Percentiles rank a stretch among this genome's conserved stretches.
These are phyloP conservation scores for Orbicella faveolata DNA, from an alignment of 64 coral and sea anemone genomes.

Conservation along the genomic window DNA sequence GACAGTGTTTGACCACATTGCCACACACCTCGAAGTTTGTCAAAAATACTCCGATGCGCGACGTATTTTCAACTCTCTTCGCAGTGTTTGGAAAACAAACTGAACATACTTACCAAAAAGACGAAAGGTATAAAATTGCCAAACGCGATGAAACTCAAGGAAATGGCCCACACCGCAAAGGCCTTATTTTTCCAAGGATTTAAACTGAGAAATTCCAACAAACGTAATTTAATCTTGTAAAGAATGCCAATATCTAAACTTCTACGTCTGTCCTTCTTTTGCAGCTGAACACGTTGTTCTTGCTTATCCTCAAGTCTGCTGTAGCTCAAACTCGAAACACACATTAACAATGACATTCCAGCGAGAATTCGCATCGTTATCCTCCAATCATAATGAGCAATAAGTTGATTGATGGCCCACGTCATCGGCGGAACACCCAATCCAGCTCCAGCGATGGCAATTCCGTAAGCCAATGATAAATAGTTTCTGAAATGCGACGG, in stretches of 20 bases:
- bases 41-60: too few species aligned
- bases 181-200: conserved; percentile 38
- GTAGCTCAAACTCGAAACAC: conserved; percentile 1
- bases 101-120: conserved; percentile 48
- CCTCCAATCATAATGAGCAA: conserved; percentile 14
- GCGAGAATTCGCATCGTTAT: conserved; percentile 38
- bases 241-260: not conserved
- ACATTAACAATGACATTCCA: conserved; percentile 3
- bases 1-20: too few species aligned
- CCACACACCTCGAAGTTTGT: too few species aligned
- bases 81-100: too few species aligned
- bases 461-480: conserved; percentile 51
- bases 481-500: conserved; percentile 33
- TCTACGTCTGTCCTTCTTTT: not conserved
- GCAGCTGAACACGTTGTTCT: not conserved
- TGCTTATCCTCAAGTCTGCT: not conserved
- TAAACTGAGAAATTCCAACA: conserved; percentile 15
- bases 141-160: conserved; percentile 46
- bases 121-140: conserved; percentile 59
- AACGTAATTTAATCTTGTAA: conserved; percentile 6
- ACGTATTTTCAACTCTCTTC: too few species aligned
- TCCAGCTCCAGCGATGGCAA: conserved; percentile 52
- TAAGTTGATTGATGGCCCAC: conserved; percentile 16
- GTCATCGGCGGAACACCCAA: conserved; percentile 44
- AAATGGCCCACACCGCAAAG: conserved; percentile 35